A percentile compares a stretch with the other conserved stretches of the same genome.
Evolutionary conservation across 1,140 invertebrate genomes (phyloP).

Genomic region (Drosophila arawakana): DNA sequence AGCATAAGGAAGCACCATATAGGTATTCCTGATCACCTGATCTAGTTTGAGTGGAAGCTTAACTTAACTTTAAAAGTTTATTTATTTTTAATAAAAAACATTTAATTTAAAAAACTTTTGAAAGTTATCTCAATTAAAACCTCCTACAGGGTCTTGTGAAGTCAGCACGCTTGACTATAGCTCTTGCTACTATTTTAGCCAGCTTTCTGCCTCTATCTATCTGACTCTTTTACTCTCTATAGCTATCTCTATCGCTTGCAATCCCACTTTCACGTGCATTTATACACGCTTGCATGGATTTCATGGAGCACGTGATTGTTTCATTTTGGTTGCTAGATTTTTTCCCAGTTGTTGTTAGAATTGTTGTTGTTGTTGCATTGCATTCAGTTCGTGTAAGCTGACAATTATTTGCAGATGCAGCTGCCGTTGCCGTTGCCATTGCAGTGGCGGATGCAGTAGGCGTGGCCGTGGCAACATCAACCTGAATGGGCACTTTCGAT

Average conservation of each 20-base stretch:
- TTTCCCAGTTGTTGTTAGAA: conserved; percentile 23
- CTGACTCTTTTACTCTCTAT: neutral
- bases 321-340: conserved; percentile 75
- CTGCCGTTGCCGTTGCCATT: conserved; percentile 35
- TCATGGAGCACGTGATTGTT: conserved; percentile 81
- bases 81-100: no score
- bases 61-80: no score
- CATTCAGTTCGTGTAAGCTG: conserved; percentile 77
- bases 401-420: conserved; percentile 82
- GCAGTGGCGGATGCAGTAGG: conserved; percentile 49
- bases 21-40: no score
- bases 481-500: conserved; percentile 82
- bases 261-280: conserved; percentile 80
- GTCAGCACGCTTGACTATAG: no score
- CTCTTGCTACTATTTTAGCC: neutral
- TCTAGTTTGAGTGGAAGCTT: no score
- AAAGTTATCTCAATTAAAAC: no score
- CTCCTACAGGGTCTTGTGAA: no score
- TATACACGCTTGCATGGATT: conserved; percentile 79
- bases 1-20: no score
- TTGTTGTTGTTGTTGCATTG: conserved; percentile 48
- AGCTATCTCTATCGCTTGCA: conserved; percentile 36
- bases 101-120: no score
- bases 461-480: conserved; percentile 72
- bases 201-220: neutral